Evolutionary conservation across 2,797 vertebrate genomes (phyloP).

Genomic region (Columba guinea): DNA sequence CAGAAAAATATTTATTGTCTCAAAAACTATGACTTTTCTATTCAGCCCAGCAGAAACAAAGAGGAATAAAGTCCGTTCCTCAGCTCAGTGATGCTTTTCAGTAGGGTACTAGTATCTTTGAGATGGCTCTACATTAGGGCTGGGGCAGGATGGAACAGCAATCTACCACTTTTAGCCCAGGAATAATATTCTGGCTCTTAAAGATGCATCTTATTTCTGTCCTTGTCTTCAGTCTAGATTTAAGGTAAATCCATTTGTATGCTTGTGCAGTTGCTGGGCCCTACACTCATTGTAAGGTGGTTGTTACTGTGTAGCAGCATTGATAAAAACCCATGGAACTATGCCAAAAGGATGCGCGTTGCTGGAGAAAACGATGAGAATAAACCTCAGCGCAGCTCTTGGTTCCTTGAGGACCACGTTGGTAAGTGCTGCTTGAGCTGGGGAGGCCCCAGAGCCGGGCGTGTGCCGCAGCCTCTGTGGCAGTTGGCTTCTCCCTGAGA

Average conservation of each 20-base stretch:
- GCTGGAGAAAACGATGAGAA: neutral
- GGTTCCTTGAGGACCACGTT: neutral
- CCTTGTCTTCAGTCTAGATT: neutral
- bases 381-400: neutral
- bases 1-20: neutral
- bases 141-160: neutral
- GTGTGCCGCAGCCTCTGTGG: neutral
- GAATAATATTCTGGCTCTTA: neutral
- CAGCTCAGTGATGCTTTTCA: neutral
- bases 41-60: neutral
- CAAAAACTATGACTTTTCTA: neutral
- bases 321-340: neutral
- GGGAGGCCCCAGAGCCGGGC: neutral
- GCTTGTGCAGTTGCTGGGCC: neutral
- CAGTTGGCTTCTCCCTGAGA: neutral
- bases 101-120: neutral
- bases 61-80: neutral
- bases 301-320: neutral
- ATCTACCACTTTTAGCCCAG: neutral
- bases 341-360: neutral
- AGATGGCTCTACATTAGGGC: neutral
- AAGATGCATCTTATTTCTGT: neutral
- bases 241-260: neutral
- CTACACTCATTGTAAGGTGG: neutral
- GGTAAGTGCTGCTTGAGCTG: neutral